A percentile compares a stretch with the other conserved stretches of the same genome.
These are phyloP conservation scores for Pogonus chalceus DNA, from an alignment of 1,140 invertebrate genomes.

Conservation along the genomic window DNA sequence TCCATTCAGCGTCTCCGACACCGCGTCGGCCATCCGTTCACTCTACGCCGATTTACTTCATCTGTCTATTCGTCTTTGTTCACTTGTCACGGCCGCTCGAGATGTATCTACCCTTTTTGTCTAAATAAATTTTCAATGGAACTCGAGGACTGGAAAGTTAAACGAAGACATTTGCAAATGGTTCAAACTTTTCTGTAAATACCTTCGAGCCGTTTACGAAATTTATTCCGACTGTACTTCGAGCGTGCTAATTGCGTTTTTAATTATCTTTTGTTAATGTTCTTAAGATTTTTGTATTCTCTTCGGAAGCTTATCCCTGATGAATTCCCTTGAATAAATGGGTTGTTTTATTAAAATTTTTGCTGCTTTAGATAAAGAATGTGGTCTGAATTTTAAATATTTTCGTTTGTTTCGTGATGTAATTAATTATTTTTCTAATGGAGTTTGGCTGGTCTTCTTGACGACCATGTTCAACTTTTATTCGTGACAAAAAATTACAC, in stretches of 20 bases:
- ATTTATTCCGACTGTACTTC: neutral
- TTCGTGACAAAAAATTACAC: no score
- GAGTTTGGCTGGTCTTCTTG: neutral
- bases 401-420: neutral
- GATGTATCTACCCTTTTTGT: no score
- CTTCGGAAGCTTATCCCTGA: neutral
- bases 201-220: neutral
- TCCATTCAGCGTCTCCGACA: no score
- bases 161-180: no score
- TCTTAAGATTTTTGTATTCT: conserved; percentile 3
- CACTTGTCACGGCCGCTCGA: no score
- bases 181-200: neutral
- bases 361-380: neutral
- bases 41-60: no score
- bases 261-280: conserved; percentile 8
- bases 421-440: neutral
- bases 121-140: no score
- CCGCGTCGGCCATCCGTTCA: no score
- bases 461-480: no score
- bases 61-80: no score
- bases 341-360: neutral
- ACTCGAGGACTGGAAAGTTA: no score
- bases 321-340: neutral
- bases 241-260: conserved; percentile 6
- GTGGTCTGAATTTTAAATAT: neutral